These are phyloP conservation scores for Agraylea sexmaculata DNA, from an alignment of 1,140 invertebrate species.

Conservation along the genomic window DNA sequence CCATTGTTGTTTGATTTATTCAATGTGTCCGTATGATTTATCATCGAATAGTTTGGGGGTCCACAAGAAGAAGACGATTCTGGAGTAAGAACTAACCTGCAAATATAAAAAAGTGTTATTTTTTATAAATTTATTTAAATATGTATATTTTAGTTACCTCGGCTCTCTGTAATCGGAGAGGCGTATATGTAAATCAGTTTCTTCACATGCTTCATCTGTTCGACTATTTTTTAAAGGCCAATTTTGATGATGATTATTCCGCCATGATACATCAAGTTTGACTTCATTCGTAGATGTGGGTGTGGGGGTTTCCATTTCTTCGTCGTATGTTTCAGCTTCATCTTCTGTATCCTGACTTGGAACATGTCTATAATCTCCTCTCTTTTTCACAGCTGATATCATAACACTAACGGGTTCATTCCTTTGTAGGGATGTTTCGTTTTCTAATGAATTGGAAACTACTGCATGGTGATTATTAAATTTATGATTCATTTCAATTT, in stretches of 20 bases:
- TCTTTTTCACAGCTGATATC: conserved; percentile 33
- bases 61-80: conserved; percentile 30
- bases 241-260: conserved; percentile 11
- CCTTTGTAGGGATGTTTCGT: conserved; percentile 35
- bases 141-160: conserved; percentile 22
- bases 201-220: conserved; percentile 25
- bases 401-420: conserved; percentile 24
- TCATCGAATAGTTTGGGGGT: conserved; percentile 4
- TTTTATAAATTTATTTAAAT: not conserved
- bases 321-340: conserved; percentile 40
- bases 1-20: conserved; percentile 33
- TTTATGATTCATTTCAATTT: conserved; percentile 57
- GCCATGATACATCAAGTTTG: conserved; percentile 27
- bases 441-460: conserved; percentile 21
- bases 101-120: not conserved
- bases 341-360: conserved; percentile 51
- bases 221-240: conserved; percentile 13
- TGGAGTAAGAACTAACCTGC: conserved; percentile 24
- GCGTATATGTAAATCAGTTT: conserved; percentile 45
- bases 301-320: conserved; percentile 31
- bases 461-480: conserved; percentile 11
- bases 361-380: conserved; percentile 57
- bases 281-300: conserved; percentile 26
- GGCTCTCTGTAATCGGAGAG: conserved; percentile 40
- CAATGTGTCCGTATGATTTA: conserved; percentile 7